These are phyloP conservation scores for Cliona cf. orientalis DNA, from an alignment of 37 sponge, comb jelly and placozoan species.

Conservation along the genomic window DNA sequence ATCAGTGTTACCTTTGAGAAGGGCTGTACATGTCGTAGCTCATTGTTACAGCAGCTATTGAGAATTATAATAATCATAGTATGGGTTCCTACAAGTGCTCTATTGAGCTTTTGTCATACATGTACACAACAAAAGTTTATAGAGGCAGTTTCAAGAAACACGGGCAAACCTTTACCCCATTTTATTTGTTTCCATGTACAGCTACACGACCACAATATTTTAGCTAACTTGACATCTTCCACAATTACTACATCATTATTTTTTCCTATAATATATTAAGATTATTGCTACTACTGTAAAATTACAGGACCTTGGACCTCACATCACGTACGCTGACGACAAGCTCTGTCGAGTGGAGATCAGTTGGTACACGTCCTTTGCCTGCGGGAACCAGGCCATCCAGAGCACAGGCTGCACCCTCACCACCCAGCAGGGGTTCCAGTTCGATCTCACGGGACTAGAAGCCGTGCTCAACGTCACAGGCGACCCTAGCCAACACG, in stretches of 20 bases:
- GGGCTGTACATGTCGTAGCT: background rate
- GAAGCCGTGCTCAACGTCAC: background rate
- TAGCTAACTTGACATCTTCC: background rate
- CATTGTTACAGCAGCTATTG: background rate
- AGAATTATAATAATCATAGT: too few species aligned
- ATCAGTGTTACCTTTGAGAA: too few species aligned
- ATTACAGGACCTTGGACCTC: constrained; percentile 39
- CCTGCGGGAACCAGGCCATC: constrained; percentile 43
- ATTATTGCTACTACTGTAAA: background rate
- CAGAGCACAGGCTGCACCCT: constrained; percentile 36
- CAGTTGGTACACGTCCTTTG: constrained; percentile 56
- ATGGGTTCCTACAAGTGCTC: too few species aligned
- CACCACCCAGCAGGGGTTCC: constrained; percentile 5
- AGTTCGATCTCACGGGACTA: constrained; percentile 48
- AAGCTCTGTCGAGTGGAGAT: constrained; percentile 40
- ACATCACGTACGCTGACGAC: constrained; percentile 41
- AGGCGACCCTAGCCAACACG: background rate
- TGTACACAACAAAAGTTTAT: too few species aligned
- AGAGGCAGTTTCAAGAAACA: too few species aligned
- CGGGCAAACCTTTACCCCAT: too few species aligned
- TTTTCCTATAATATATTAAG: background rate
- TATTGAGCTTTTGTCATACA: too few species aligned
- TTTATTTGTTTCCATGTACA: too few species aligned
- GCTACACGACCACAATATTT: too few species aligned
- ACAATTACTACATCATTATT: background rate